Percentiles rank a stretch among this genome's conserved stretches.
phyloP scores from a whole-genome alignment of 2,888 invertebrate species.

The Cantharis nigra region DNA sequence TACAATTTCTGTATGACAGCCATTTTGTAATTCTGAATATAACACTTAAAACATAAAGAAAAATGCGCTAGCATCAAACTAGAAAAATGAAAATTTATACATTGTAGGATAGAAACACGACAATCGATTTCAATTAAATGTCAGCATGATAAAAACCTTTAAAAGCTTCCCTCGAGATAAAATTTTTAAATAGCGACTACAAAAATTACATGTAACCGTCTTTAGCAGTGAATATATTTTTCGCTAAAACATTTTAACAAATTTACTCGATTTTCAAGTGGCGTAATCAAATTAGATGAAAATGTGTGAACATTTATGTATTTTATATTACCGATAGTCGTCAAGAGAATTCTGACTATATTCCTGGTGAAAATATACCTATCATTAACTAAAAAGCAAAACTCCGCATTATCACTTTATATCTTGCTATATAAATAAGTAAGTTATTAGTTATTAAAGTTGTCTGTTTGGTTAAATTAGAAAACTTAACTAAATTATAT shows the following conservation, averaged over 20 bases:
- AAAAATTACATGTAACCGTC: background rate
- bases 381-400: background rate
- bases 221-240: background rate
- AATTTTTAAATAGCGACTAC: background rate
- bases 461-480: background rate
- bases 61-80: background rate
- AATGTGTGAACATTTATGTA: background rate
- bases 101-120: background rate
- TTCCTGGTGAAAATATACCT: background rate
- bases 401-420: background rate
- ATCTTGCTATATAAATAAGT: background rate
- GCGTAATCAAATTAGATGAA: background rate
- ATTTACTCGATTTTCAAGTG: background rate
- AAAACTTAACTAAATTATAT: background rate
- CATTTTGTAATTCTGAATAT: conserved; percentile 1
- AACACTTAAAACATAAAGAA: background rate
- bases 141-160: background rate
- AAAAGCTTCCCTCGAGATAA: background rate
- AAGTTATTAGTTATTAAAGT: background rate
- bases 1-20: background rate
- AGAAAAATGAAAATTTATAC: background rate
- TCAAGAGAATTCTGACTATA: background rate
- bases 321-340: background rate
- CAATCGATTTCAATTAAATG: background rate
- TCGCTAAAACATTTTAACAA: background rate